These are phyloP conservation scores for Anoplius nigerrimus DNA, from an alignment of 2,888 invertebrate species.

Conservation along the genomic window DNA sequence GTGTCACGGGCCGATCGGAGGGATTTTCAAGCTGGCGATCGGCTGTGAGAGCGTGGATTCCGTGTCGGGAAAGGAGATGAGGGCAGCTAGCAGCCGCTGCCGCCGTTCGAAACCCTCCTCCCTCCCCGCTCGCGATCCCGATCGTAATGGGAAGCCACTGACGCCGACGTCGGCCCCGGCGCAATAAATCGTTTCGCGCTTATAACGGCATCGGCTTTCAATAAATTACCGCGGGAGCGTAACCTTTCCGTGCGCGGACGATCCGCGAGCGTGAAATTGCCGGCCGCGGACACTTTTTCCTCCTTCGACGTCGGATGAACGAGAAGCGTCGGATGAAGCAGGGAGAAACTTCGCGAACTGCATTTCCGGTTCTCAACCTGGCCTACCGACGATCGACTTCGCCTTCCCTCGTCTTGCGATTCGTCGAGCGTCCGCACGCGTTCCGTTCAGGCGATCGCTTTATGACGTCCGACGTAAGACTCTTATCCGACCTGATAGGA, in stretches of 20 bases:
- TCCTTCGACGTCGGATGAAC: background rate
- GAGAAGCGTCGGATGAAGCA: background rate
- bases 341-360: background rate
- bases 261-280: background rate
- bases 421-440: too few relatives aligned
- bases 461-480: too few relatives aligned
- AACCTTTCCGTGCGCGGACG: background rate
- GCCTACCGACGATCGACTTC: background rate
- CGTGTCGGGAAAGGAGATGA: conserved; percentile 2
- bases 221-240: conserved; percentile 5
- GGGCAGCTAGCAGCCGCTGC: background rate
- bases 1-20: conserved; percentile 6
- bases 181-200: background rate
- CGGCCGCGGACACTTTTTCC: background rate
- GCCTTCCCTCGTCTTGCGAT: background rate
- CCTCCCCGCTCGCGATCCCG: background rate
- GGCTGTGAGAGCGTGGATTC: background rate
- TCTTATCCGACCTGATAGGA: too few relatives aligned
- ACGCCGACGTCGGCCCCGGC: background rate
- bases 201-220: conserved; percentile 5
- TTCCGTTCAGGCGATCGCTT: too few relatives aligned
- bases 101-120: background rate
- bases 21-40: background rate
- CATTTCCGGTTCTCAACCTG: background rate
- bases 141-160: conserved; percentile 5